Evolutionary conservation across 2,797 vertebrate genomes (phyloP).

Genomic region (Thaleichthys pacificus): DNA sequence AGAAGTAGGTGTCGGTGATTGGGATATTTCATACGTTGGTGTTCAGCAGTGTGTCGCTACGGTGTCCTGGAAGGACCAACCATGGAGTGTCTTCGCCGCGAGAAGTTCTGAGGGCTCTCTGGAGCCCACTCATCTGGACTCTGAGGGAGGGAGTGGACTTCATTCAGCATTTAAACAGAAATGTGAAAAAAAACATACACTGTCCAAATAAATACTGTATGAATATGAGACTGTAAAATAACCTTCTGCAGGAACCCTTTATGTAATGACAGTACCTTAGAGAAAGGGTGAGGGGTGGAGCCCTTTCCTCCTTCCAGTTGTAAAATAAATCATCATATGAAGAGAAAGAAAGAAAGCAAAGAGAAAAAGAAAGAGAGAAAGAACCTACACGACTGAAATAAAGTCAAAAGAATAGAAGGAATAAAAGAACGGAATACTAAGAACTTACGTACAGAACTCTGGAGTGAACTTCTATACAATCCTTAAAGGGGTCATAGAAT

Average conservation of each 20-base stretch:
- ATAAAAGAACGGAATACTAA: no score
- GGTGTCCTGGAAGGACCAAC: neutral
- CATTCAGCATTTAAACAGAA: neutral
- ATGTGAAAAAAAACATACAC: neutral
- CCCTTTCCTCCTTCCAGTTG: conserved; percentile 20
- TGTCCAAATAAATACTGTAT: no score
- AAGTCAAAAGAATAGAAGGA: no score
- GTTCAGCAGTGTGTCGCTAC: no score
- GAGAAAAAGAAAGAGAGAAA: neutral
- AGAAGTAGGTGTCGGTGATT: neutral
- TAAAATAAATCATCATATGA: conserved; percentile 38
- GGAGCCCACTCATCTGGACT: neutral
- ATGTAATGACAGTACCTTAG: conserved; percentile 32
- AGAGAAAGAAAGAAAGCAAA: neutral
- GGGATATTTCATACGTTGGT: no score
- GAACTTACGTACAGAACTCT: no score
- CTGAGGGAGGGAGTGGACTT: neutral
- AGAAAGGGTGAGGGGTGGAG: conserved; percentile 8
- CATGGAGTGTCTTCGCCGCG: neutral
- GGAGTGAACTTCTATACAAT: neutral
- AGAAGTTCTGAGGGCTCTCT: neutral
- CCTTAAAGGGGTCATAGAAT: neutral
- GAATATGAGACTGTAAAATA: no score
- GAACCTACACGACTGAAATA: neutral
- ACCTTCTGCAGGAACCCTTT: no score